phyloP scores from a whole-genome alignment of 2,113 vertebrate genomes.

The Phycodurus eques region DNA sequence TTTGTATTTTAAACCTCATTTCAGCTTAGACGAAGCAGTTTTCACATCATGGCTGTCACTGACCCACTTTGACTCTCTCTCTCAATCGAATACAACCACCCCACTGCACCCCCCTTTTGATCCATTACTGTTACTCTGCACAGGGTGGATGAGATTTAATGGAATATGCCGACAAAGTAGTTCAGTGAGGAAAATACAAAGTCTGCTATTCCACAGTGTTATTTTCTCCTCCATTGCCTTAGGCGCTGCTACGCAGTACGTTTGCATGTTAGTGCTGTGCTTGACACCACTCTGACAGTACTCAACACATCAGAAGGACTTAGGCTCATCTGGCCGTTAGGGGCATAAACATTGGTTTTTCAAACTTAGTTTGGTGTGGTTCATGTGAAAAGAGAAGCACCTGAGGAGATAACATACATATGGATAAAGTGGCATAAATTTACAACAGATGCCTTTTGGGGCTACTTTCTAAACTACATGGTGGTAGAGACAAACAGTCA shows the following conservation, averaged over 20 bases:
- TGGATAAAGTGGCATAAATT: neutral
- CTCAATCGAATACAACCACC: slow-evolving; percentile 46
- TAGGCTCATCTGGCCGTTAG: slow-evolving; percentile 59
- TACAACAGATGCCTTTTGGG: neutral
- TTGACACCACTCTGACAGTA: slow-evolving; percentile 67
- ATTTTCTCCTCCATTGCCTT: slow-evolving; percentile 45
- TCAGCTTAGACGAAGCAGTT: slow-evolving; percentile 65
- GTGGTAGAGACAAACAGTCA: no score
- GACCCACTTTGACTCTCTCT: slow-evolving; percentile 70
- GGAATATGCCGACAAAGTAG: slow-evolving; percentile 56
- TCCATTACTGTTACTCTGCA: slow-evolving; percentile 54
- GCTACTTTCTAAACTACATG: neutral
- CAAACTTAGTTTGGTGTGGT: slow-evolving; percentile 47
- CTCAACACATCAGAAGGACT: slow-evolving; percentile 66
- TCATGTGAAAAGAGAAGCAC: slow-evolving; percentile 36
- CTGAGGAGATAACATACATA: slow-evolving; percentile 14
- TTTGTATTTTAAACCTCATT: slow-evolving; percentile 77
- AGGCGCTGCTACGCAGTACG: slow-evolving; percentile 38
- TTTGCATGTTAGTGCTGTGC: slow-evolving; percentile 64
- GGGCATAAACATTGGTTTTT: slow-evolving; percentile 52
- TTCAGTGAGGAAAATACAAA: slow-evolving; percentile 53
- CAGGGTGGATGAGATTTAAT: slow-evolving; percentile 55
- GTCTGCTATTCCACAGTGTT: slow-evolving; percentile 41
- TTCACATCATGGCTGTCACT: slow-evolving; percentile 58
- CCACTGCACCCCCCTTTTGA: slow-evolving; percentile 47